phyloP scores from a whole-genome alignment of 2,797 vertebrate genomes.

The Gorsachius magnificus region DNA sequence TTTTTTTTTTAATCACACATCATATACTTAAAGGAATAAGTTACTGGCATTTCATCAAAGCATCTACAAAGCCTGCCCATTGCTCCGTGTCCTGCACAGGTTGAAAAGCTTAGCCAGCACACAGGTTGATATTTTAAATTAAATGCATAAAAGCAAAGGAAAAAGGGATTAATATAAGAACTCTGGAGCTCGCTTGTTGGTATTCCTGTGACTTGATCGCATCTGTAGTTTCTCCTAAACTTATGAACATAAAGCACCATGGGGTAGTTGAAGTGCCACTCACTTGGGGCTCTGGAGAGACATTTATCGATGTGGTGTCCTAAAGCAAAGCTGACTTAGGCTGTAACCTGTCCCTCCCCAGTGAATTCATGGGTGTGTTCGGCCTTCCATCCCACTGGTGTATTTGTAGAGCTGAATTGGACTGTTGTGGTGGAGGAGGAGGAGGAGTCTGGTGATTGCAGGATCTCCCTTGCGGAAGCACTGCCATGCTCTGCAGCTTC shows the following conservation, averaged over 20 bases:
- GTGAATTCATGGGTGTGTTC: not conserved
- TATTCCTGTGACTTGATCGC: not conserved
- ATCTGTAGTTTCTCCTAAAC: not conserved
- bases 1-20: not conserved
- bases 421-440: not conserved
- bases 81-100: not conserved
- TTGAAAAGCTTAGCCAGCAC: not conserved
- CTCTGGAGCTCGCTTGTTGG: accelerated
- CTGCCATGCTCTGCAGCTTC: not conserved
- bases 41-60: not conserved
- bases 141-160: not conserved
- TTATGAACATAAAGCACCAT: accelerated
- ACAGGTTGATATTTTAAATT: not conserved
- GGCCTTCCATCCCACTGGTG: not conserved
- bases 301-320: not conserved
- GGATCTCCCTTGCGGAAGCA: not conserved
- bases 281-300: not conserved
- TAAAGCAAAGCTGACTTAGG: not conserved
- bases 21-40: not conserved
- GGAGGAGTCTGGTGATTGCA: not conserved
- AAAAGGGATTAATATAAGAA: not conserved
- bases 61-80: not conserved
- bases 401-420: not conserved
- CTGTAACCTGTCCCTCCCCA: not conserved
- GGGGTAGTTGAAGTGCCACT: not conserved